Percentiles rank a stretch among this genome's conserved stretches.
phyloP scores from a whole-genome alignment of 2,113 vertebrate genomes.

The Lycaon pictus region DNA sequence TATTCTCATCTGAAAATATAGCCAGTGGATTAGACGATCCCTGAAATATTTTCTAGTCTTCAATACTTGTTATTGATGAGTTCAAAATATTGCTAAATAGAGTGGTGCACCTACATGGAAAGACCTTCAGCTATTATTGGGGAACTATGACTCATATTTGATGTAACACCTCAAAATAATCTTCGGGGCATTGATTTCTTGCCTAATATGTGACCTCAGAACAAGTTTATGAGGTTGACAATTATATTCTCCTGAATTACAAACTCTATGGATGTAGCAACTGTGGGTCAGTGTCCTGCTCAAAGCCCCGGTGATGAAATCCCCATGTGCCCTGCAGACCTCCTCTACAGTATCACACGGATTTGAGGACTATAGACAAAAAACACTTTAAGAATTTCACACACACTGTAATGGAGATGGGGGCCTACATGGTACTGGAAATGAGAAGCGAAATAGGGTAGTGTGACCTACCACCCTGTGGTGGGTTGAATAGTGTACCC shows the following conservation, averaged over 20 bases:
- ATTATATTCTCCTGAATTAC: background rate
- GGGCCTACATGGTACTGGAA: fast-evolving
- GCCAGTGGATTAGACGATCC: background rate
- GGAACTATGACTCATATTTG: background rate
- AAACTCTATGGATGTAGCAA: background rate
- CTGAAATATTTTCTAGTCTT: background rate
- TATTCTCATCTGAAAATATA: background rate
- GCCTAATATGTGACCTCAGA: background rate
- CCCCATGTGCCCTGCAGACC: fast-evolving
- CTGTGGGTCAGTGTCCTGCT: background rate
- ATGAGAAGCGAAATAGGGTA: background rate
- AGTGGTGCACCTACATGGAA: too few relatives aligned
- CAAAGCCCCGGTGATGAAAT: too few relatives aligned
- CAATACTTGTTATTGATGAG: background rate
- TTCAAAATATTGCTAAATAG: background rate
- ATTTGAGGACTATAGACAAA: fast-evolving
- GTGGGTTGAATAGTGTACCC: background rate
- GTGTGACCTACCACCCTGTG: too few relatives aligned
- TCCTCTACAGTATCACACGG: fast-evolving
- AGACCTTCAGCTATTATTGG: background rate
- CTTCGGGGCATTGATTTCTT: fast-evolving
- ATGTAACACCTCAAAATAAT: background rate
- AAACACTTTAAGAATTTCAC: background rate
- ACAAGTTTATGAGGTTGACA: background rate
- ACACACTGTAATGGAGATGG: background rate